A percentile compares a stretch with the other conserved stretches of the same genome.
phyloP scores from a whole-genome alignment of 2,797 vertebrate species.

The Craterocephalus amniculus region DNA sequence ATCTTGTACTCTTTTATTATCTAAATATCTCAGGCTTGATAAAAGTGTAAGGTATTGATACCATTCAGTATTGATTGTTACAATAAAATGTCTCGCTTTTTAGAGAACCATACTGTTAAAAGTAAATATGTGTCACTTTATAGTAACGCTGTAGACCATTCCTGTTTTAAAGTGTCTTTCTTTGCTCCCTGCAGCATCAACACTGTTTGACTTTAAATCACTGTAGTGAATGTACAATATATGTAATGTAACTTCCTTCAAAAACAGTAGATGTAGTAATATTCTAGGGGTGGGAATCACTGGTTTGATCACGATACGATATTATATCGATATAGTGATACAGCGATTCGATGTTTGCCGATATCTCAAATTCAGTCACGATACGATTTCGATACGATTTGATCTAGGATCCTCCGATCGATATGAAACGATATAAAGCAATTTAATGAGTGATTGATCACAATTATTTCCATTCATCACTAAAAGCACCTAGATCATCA shows the following conservation, averaged over 20 bases:
- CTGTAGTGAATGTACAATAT: constrained; percentile 46
- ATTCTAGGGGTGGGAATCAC: too few species aligned
- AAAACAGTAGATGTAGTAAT: constrained; percentile 28
- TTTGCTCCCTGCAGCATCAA: constrained; percentile 56
- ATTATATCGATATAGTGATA: too few species aligned
- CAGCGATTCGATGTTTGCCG: too few species aligned
- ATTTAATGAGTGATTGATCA: too few species aligned
- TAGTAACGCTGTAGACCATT: constrained; percentile 51
- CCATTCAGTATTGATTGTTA: constrained; percentile 32
- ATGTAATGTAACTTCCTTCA: constrained; percentile 8
- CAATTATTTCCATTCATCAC: too few species aligned
- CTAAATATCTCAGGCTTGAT: constrained; percentile 64
- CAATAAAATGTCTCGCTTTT: constrained; percentile 22
- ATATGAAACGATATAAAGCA: too few species aligned
- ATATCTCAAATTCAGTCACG: too few species aligned
- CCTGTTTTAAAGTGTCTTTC: constrained; percentile 45
- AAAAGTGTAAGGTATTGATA: constrained; percentile 41
- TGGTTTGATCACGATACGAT: too few species aligned
- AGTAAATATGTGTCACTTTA: constrained; percentile 37
- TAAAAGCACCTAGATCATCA: too few species aligned
- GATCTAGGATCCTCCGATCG: too few species aligned
- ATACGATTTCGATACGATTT: too few species aligned
- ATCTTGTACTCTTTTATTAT: constrained; percentile 24
- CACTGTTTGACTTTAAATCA: constrained; percentile 43
- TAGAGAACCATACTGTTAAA: constrained; percentile 34